phyloP scores from a whole-genome alignment of 2,797 vertebrate genomes.

The Tarsius wallacei region DNA sequence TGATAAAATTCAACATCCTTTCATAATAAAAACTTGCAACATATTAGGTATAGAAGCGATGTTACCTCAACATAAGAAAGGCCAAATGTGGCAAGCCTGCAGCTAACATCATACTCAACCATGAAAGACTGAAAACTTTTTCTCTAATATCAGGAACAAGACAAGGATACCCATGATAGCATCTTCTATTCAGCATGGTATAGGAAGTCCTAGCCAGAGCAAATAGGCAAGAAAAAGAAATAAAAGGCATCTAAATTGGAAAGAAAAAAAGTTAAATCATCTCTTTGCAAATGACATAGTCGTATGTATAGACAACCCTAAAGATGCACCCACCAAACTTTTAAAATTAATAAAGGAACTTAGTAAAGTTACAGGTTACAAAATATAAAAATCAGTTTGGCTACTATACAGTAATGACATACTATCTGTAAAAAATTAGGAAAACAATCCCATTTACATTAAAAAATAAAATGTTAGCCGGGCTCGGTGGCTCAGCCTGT shows the following conservation, averaged over 20 bases:
- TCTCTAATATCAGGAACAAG: not conserved
- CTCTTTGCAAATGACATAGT: not conserved
- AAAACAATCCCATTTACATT: not conserved
- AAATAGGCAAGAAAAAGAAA: not conserved
- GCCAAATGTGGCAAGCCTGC: not conserved
- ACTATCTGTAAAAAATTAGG: not conserved
- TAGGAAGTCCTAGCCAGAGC: not conserved
- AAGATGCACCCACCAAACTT: not conserved
- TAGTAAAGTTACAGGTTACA: not conserved
- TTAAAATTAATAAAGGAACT: not conserved
- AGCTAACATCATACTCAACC: not conserved
- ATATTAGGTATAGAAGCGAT: not conserved
- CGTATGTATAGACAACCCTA: not conserved
- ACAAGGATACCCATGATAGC: not conserved
- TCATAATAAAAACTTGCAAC: not conserved
- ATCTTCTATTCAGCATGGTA: not conserved
- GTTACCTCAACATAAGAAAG: not conserved
- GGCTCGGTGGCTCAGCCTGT: too few species aligned
- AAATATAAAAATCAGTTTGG: not conserved
- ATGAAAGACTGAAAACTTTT: not conserved
- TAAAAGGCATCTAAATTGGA: not conserved
- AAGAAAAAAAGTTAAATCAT: not conserved
- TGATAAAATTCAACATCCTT: not conserved
- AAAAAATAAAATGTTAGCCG: not conserved
- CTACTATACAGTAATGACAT: not conserved